Percentiles rank a stretch among this genome's conserved stretches.
Evolutionary conservation across 2,888 invertebrate genomes (phyloP).

Genomic region (Polietes domitor): DNA sequence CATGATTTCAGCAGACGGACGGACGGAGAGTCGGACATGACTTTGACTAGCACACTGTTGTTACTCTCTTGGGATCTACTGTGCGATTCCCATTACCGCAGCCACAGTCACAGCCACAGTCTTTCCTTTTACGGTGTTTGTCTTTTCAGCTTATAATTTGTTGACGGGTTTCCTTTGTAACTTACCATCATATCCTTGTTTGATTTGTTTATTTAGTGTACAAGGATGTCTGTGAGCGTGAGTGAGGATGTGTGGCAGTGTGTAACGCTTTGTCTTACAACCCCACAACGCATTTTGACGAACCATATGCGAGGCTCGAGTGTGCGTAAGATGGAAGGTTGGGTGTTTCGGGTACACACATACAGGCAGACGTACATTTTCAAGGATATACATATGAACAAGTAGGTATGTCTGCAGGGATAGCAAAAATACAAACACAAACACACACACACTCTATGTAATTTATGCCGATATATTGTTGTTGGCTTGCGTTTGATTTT

Average conservation of each 20-base stretch:
- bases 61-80: too few species aligned
- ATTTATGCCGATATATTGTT: slow-evolving; percentile 39
- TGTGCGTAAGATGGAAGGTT: neutral
- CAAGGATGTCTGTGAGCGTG: neutral
- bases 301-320: too few species aligned
- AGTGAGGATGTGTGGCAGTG: too few species aligned
- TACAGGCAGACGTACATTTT: too few species aligned
- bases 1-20: too few species aligned
- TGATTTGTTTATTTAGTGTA: slow-evolving; percentile 47
- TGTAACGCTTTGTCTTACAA: too few species aligned
- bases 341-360: neutral
- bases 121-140: neutral
- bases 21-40: too few species aligned
- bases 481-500: slow-evolving; percentile 15
- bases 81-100: neutral
- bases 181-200: slow-evolving; percentile 52
- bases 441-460: neutral
- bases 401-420: neutral
- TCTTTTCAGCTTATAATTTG: slow-evolving; percentile 52
- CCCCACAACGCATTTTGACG: too few species aligned
- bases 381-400: too few species aligned
- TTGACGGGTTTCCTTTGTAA: slow-evolving; percentile 51
- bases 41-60: too few species aligned
- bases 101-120: neutral
- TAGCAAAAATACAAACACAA: neutral